Conservation (phyloP, 1,140 invertebrate genomes). For the Cherax quadricarinatus region DNA sequence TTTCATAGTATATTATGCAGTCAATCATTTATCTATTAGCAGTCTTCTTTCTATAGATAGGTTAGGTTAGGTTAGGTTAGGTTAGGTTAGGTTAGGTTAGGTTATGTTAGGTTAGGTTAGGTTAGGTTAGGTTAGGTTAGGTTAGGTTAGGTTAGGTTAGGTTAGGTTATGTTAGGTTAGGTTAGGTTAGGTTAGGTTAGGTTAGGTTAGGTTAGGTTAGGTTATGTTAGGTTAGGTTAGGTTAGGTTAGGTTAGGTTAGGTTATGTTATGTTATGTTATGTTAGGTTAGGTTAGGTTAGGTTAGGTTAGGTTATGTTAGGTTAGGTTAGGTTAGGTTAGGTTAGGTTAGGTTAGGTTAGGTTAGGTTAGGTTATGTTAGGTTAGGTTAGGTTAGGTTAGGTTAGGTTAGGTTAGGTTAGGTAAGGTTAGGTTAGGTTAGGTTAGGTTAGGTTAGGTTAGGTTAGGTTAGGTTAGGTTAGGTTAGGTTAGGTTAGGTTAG, state of each 20-base stretch:
- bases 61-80: neutral
- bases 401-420: constrained; percentile 23
- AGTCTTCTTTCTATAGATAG: too few relatives aligned
- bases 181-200: neutral
- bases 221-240: neutral
- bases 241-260: neutral
- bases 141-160: neutral
- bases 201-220: constrained; percentile 2
- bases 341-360: constrained; percentile 1
- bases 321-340: neutral
- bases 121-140: neutral
- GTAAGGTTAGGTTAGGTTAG: constrained; percentile 13
- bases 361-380: neutral
- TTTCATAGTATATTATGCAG: too few relatives aligned
- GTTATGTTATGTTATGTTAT: neutral
- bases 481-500: constrained; percentile 24
- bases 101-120: neutral
- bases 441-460: constrained; percentile 11
- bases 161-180: neutral
- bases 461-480: constrained; percentile 17
- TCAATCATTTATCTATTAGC: too few relatives aligned
- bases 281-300: neutral
- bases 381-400: constrained; percentile 23
- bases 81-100: neutral
- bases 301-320: neutral